phyloP scores from a whole-genome alignment of 2,113 vertebrate genomes.

The Sphyrna mokarran region DNA sequence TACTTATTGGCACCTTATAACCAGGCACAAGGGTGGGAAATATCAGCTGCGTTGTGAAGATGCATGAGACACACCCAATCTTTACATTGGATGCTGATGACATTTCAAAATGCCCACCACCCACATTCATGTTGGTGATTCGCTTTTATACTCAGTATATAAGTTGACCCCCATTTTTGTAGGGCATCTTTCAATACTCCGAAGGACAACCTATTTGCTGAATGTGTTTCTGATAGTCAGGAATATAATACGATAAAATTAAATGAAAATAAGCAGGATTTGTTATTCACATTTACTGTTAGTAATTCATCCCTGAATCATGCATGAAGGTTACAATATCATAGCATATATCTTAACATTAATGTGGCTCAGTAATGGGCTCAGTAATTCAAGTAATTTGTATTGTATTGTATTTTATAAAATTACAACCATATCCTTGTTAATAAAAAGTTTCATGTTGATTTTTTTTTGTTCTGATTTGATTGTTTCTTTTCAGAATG shows the following conservation, averaged over 20 bases:
- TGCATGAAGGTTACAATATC: neutral
- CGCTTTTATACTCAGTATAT: neutral
- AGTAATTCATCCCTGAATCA: neutral
- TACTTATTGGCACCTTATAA: too few relatives aligned
- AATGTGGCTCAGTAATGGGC: neutral
- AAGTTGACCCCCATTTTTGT: neutral
- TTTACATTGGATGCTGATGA: too few relatives aligned
- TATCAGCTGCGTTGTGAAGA: too few relatives aligned
- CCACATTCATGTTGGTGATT: too few relatives aligned
- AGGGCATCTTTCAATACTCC: too few relatives aligned
- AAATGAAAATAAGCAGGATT: neutral
- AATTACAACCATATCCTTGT: neutral
- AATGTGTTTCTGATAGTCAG: neutral
- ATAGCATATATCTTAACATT: neutral
- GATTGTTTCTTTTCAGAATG: conserved; percentile 56
- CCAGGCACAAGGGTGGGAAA: too few relatives aligned
- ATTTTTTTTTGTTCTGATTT: conserved; percentile 27
- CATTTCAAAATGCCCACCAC: too few relatives aligned
- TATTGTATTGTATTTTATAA: neutral
- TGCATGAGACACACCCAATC: too few relatives aligned
- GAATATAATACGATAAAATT: neutral
- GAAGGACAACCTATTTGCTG: neutral
- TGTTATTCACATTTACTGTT: neutral
- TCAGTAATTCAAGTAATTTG: neutral
- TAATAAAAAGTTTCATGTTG: neutral